Evolutionary conservation across 2,113 vertebrate genomes (phyloP).

Genomic region (Camarhynchus parvulus): DNA sequence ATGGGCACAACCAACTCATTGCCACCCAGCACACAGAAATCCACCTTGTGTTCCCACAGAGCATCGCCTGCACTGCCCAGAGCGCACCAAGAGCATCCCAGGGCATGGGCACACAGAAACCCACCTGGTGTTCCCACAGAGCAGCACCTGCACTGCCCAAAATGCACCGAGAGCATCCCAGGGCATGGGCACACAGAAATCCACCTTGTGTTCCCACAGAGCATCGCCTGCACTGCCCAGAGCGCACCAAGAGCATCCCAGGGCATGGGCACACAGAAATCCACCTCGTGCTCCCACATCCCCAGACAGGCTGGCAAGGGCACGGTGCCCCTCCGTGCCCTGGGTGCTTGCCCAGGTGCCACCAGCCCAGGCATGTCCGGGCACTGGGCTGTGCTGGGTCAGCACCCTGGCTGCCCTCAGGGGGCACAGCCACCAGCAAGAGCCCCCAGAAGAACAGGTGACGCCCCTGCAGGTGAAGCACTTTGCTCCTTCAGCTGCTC

Average conservation of each 20-base stretch:
- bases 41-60: too few species aligned
- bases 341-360: neutral
- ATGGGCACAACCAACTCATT: too few species aligned
- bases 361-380: neutral
- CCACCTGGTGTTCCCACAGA: too few species aligned
- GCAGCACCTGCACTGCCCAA: too few species aligned
- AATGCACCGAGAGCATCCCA: too few species aligned
- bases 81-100: too few species aligned
- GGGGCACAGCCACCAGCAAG: neutral
- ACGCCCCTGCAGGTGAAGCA: neutral
- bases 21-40: too few species aligned
- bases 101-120: too few species aligned
- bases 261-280: neutral
- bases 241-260: neutral
- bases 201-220: too few species aligned
- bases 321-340: neutral
- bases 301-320: neutral
- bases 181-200: too few species aligned
- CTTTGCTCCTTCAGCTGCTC: neutral
- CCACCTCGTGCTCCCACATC: rapidly evolving
- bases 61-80: too few species aligned
- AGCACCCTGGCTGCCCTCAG: neutral
- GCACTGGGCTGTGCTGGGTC: rapidly evolving
- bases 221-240: neutral
- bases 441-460: neutral